phyloP scores from a whole-genome alignment of 2,888 invertebrate species.

The Colostygia pectinataria region DNA sequence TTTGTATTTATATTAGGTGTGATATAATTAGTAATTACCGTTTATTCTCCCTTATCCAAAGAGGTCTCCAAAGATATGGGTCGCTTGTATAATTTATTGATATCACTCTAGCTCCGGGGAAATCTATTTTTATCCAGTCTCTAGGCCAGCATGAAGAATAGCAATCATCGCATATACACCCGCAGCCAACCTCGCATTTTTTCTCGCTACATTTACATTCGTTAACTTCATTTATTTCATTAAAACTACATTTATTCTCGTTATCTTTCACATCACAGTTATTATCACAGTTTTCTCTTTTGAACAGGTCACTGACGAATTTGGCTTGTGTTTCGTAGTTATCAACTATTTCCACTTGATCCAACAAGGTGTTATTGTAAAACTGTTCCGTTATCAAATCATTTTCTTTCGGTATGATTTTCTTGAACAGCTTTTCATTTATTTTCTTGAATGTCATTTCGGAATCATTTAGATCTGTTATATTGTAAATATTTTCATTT shows the following conservation, averaged over 20 bases:
- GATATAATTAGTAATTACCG: constrained; percentile 67
- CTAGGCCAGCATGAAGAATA: constrained; percentile 91
- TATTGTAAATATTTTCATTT: constrained; percentile 26
- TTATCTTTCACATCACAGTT: constrained; percentile 15
- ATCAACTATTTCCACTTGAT: constrained; percentile 52
- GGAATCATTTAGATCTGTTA: constrained; percentile 32
- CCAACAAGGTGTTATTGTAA: constrained; percentile 58
- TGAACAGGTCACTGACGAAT: constrained; percentile 68
- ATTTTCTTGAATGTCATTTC: constrained; percentile 43
- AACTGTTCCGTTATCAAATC: constrained; percentile 65
- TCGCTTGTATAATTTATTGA: constrained; percentile 93
- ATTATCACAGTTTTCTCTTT: constrained; percentile 36
- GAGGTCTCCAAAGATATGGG: constrained; percentile 88
- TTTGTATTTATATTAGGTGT: no score
- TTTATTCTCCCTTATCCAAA: constrained; percentile 87
- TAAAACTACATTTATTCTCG: constrained; percentile 25
- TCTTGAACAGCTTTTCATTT: constrained; percentile 49
- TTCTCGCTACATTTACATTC: constrained; percentile 46
- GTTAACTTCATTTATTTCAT: constrained; percentile 32
- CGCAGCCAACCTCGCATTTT: constrained; percentile 62
- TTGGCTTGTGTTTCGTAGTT: constrained; percentile 67
- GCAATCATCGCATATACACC: constrained; percentile 70
- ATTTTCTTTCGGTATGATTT: constrained; percentile 57
- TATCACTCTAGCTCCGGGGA: constrained; percentile 89
- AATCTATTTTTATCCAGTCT: constrained; percentile 92